Evolutionary conservation across 1,140 invertebrate species (phyloP).

Genomic region (Spodoptera litura): DNA sequence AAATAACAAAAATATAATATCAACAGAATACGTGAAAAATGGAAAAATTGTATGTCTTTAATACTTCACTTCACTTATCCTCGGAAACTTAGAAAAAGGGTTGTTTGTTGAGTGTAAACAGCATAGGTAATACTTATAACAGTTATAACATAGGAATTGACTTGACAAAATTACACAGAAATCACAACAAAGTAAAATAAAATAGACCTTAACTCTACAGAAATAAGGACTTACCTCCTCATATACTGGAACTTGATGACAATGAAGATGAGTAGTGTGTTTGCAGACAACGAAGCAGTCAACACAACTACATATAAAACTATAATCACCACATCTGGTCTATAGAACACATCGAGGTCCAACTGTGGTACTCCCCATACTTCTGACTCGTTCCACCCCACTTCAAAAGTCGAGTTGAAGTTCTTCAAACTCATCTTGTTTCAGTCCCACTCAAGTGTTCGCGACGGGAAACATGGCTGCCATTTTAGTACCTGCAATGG

Average conservation of each 20-base stretch:
- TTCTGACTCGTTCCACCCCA: constrained; percentile 58
- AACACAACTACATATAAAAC: constrained; percentile 88
- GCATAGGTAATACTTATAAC: too few relatives aligned
- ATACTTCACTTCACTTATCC: too few relatives aligned
- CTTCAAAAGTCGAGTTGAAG: constrained; percentile 29
- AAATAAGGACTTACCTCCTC: constrained; percentile 87
- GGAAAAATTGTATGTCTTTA: too few relatives aligned
- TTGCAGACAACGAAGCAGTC: constrained; percentile 87
- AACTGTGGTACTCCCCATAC: constrained; percentile 56
- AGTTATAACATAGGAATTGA: too few relatives aligned
- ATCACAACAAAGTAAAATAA: too few relatives aligned
- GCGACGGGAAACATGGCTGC: not conserved
- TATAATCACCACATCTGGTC: constrained; percentile 86
- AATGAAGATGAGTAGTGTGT: constrained; percentile 89
- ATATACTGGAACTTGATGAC: constrained; percentile 90
- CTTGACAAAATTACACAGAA: too few relatives aligned
- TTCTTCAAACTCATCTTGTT: constrained; percentile 23
- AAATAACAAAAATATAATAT: too few relatives aligned
- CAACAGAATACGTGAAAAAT: too few relatives aligned
- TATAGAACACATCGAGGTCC: constrained; percentile 79
- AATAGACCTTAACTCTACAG: not conserved
- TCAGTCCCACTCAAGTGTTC: constrained; percentile 23
- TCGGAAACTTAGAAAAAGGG: too few relatives aligned
- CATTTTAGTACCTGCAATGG: constrained; percentile 22
- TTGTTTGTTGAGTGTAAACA: too few relatives aligned